phyloP scores from a whole-genome alignment of 2,797 vertebrate species.

The Manis crassicaudata region DNA sequence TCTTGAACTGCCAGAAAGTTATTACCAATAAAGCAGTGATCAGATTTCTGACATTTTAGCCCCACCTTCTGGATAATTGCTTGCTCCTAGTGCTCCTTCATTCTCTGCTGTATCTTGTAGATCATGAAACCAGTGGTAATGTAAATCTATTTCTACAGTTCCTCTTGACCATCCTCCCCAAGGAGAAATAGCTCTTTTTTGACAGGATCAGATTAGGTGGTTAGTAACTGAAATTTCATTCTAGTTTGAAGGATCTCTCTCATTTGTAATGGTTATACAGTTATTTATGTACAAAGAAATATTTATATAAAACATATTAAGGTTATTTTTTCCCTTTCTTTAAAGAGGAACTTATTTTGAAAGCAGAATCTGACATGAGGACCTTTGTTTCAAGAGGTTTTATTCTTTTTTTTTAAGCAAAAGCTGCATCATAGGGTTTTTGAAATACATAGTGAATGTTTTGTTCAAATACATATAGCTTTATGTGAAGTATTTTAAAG shows the following conservation, averaged over 20 bases:
- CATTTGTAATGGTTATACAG: background rate
- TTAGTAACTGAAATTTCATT: constrained; percentile 28
- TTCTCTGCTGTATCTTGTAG: background rate
- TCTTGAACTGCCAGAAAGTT: background rate
- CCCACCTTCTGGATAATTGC: background rate
- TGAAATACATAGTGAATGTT: constrained; percentile 53
- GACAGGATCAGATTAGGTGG: background rate
- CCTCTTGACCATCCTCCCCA: background rate
- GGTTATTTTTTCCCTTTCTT: constrained; percentile 30
- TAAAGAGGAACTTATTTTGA: constrained; percentile 17
- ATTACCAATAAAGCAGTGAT: background rate
- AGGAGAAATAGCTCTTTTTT: background rate
- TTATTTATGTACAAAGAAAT: background rate
- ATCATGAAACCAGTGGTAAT: background rate
- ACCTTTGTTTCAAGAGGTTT: constrained; percentile 23
- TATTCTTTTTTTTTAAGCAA: background rate
- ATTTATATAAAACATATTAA: background rate
- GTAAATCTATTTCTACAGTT: background rate
- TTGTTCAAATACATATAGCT: constrained; percentile 22
- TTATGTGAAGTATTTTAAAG: background rate
- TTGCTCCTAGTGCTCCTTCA: background rate
- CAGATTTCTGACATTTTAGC: background rate
- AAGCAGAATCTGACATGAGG: constrained; percentile 9
- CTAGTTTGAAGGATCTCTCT: background rate
- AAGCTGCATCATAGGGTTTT: constrained; percentile 13